Evolutionary conservation across 1,140 invertebrate species (phyloP).

Genomic region (Luehdorfia chinensis): DNA sequence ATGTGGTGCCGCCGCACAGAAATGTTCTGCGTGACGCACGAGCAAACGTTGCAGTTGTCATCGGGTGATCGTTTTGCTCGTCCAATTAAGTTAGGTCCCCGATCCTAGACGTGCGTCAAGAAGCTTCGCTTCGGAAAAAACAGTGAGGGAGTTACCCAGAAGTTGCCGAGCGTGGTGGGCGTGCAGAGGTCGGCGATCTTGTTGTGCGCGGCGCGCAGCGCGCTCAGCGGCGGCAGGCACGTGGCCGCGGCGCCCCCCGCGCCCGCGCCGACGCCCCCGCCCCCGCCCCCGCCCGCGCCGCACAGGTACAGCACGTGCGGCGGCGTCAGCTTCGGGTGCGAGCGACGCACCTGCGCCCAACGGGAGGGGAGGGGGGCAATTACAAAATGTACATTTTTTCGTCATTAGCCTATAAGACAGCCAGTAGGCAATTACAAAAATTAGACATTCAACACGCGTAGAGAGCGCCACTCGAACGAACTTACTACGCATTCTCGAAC

Average conservation of each 20-base stretch:
- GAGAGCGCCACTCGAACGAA: too few relatives aligned
- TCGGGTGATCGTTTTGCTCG: too few relatives aligned
- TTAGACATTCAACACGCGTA: too few relatives aligned
- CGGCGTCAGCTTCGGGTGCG: slow-evolving; percentile 81
- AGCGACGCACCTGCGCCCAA: slow-evolving; percentile 79
- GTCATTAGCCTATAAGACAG: too few relatives aligned
- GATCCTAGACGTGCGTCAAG: too few relatives aligned
- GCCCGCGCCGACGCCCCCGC: slow-evolving; percentile 13
- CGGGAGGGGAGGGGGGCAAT: background rate
- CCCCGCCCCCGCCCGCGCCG: slow-evolving; percentile 40
- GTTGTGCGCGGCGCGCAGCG: slow-evolving; percentile 54
- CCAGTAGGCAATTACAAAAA: too few relatives aligned
- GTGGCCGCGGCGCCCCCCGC: slow-evolving; percentile 15
- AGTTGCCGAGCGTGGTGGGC: slow-evolving; percentile 56
- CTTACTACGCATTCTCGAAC: too few relatives aligned
- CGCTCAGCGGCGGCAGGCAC: slow-evolving; percentile 39
- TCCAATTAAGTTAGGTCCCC: too few relatives aligned
- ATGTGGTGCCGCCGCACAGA: too few relatives aligned
- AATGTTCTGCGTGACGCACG: too few relatives aligned
- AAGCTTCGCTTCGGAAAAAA: too few relatives aligned
- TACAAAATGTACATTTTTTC: background rate
- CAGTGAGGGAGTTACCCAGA: slow-evolving; percentile 72
- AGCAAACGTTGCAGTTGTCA: too few relatives aligned
- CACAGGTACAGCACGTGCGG: slow-evolving; percentile 85
- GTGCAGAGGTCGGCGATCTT: slow-evolving; percentile 65